Conservation (phyloP, 2,797 vertebrate species). For the Lepidocolaptes lacrymiger region DNA sequence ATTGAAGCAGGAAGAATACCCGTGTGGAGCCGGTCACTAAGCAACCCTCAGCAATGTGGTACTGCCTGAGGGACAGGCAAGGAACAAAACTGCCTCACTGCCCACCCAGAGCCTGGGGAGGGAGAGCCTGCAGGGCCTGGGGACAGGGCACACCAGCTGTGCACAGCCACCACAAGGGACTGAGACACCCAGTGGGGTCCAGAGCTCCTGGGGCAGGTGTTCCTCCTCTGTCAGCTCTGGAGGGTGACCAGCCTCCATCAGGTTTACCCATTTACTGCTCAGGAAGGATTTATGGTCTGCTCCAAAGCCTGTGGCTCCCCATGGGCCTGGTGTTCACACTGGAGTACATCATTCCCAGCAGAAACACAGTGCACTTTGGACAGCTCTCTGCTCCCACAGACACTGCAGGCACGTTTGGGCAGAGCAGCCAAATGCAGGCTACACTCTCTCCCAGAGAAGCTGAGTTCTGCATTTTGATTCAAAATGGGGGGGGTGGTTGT, state of each 20-base stretch:
- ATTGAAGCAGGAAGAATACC: constrained; percentile 69
- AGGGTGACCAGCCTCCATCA: background rate
- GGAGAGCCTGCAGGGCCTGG: background rate
- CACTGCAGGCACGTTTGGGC: rapidly evolving
- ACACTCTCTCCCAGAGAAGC: background rate
- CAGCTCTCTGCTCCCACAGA: background rate
- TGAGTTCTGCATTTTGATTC: background rate
- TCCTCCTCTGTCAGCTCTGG: background rate
- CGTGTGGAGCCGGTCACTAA: constrained; percentile 54
- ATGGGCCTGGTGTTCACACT: rapidly evolving
- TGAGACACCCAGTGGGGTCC: background rate
- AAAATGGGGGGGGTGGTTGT: background rate
- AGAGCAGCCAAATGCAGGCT: background rate
- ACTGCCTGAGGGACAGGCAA: background rate
- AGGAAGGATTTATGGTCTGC: background rate
- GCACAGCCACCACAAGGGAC: background rate
- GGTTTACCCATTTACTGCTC: background rate
- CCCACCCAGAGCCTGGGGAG: background rate
- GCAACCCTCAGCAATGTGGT: constrained; percentile 60
- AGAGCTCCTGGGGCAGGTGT: background rate
- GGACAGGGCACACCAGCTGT: background rate
- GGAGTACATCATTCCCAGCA: background rate
- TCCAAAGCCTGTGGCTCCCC: background rate
- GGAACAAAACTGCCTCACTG: background rate
- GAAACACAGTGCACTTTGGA: rapidly evolving